Percentiles rank a stretch among this genome's conserved stretches.
phyloP scores from a whole-genome alignment of 1,140 invertebrate genomes.

The Teleopsis dalmanni region DNA sequence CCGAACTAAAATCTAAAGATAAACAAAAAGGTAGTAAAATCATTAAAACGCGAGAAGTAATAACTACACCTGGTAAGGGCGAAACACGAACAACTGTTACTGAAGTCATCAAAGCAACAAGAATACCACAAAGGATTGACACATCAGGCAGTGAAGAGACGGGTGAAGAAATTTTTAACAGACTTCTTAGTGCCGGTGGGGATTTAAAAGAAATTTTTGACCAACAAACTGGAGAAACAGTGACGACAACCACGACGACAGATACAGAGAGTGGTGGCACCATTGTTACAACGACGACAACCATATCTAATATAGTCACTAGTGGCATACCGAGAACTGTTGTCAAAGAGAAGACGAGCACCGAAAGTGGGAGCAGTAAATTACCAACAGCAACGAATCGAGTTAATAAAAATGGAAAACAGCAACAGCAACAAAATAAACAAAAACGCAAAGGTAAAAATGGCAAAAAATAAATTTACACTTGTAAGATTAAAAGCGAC shows the following conservation, averaged over 20 bases:
- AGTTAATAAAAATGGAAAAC: conserved; percentile 13
- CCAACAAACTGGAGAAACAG: conserved; percentile 32
- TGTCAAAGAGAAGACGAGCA: background rate
- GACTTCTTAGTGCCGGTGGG: conserved; percentile 26
- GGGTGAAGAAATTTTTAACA: conserved; percentile 35
- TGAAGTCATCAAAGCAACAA: conserved; percentile 17
- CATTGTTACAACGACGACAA: conserved; percentile 34
- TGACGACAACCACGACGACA: conserved; percentile 38
- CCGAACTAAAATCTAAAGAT: background rate
- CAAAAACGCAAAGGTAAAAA: conserved; percentile 9
- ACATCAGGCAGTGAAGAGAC: conserved; percentile 12
- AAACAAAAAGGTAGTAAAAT: conserved; percentile 3
- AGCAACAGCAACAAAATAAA: conserved; percentile 21
- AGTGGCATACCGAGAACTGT: conserved; percentile 31
- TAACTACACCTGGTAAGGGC: conserved; percentile 8
- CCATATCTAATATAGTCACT: conserved; percentile 36
- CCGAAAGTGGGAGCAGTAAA: background rate
- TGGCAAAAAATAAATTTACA: conserved; percentile 13
- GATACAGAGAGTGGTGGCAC: conserved; percentile 25
- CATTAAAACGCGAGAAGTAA: conserved; percentile 23
- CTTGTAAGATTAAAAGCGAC: no score
- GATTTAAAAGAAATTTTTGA: conserved; percentile 32
- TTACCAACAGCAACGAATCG: conserved; percentile 8
- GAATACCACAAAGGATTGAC: background rate
- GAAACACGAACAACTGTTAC: background rate